These are phyloP conservation scores for Antheraea assamensis DNA, from an alignment of 2,888 invertebrate genomes.

Conservation along the genomic window DNA sequence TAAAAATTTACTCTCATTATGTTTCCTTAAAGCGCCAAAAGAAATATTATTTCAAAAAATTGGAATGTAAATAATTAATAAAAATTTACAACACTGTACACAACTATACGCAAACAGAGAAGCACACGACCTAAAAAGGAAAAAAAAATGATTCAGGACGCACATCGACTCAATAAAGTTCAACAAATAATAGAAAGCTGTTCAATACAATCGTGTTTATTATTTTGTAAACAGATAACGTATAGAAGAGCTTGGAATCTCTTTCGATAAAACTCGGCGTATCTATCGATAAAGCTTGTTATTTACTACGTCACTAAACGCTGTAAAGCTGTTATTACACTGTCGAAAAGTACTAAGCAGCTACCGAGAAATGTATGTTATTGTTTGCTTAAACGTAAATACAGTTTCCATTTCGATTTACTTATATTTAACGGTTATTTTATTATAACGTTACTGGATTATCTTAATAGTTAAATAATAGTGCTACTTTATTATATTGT, in stretches of 20 bases:
- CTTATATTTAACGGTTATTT: slow-evolving; percentile 39
- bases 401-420: slow-evolving; percentile 34
- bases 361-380: slow-evolving; percentile 52
- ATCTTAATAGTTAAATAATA: slow-evolving; percentile 7
- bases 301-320: slow-evolving; percentile 30
- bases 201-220: neutral
- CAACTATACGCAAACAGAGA: neutral
- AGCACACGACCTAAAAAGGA: neutral
- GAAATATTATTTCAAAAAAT: too few species aligned
- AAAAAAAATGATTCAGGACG: neutral
- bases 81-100: too few species aligned
- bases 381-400: slow-evolving; percentile 52
- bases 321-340: slow-evolving; percentile 42
- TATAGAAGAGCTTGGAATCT: neutral
- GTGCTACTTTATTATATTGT: slow-evolving; percentile 4
- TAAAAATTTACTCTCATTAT: too few species aligned
- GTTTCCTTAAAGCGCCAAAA: too few species aligned
- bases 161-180: slow-evolving; percentile 10
- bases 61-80: too few species aligned
- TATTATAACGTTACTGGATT: slow-evolving; percentile 17
- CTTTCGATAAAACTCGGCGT: slow-evolving; percentile 5
- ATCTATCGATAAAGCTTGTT: slow-evolving; percentile 31
- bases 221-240: slow-evolving; percentile 1
- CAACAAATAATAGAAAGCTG: neutral
- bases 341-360: slow-evolving; percentile 35